phyloP scores from a whole-genome alignment of 2,888 invertebrate genomes.

The Hirtodrosophila alboralis region DNA sequence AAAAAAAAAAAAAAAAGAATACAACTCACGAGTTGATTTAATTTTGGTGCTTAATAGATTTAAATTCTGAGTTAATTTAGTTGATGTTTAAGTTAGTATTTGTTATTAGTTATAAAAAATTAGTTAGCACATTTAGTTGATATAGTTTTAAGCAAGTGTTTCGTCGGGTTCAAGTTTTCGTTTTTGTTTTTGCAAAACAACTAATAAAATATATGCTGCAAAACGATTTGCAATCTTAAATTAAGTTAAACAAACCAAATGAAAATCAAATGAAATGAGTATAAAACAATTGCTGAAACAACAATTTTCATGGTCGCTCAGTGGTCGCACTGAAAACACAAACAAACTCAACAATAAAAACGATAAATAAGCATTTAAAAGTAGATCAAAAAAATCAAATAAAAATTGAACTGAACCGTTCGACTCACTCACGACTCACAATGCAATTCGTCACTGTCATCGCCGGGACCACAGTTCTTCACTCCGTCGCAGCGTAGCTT shows the following conservation, averaged over 20 bases:
- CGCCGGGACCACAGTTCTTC: conserved; percentile 89
- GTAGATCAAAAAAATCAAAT: conserved; percentile 57
- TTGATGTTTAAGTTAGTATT: conserved; percentile 36
- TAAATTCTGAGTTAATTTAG: conserved; percentile 31
- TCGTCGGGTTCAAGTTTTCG: conserved; percentile 84
- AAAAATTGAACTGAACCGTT: conserved; percentile 85
- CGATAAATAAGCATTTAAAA: conserved; percentile 38
- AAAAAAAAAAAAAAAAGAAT: conserved; percentile 1
- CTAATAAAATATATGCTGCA: conserved; percentile 18
- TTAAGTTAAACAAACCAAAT: conserved; percentile 24
- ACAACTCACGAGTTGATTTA: conserved; percentile 33
- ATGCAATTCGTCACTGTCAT: conserved; percentile 85
- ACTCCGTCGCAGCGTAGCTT: conserved; percentile 91
- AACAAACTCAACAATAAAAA: conserved; percentile 44
- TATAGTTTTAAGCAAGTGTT: conserved; percentile 80
- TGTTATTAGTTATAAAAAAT: conserved; percentile 29
- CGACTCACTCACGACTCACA: conserved; percentile 86
- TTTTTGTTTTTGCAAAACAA: conserved; percentile 61
- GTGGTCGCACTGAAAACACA: conserved; percentile 51
- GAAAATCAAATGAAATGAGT: conserved; percentile 26
- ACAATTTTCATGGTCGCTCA: conserved; percentile 45
- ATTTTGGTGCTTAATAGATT: conserved; percentile 46
- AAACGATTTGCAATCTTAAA: conserved; percentile 24
- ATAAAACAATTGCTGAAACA: conserved; percentile 27
- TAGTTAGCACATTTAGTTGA: conserved; percentile 46